Base-by-base conservation (phyloP, 1,140 invertebrate species). In the Procambarus clarkii region DNA sequence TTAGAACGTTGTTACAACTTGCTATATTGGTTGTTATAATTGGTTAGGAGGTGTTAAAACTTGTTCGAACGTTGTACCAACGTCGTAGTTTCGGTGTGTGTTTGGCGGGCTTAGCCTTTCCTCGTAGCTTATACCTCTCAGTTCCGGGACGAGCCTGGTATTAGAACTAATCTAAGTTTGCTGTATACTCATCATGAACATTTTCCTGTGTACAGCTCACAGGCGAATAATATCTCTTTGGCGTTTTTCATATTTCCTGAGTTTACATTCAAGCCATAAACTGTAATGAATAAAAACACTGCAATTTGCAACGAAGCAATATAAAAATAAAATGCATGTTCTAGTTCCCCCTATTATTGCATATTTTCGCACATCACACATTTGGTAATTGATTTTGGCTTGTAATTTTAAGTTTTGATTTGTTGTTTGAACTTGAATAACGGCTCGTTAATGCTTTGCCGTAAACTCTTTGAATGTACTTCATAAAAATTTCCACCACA, bases 331-430 rank as follows among this genome's bases (percentile, higher is more conserved):
- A 74, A 58, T 74, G 69, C 71, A 76, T 86, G 45, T 79, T 85
- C 74, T 76, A 76, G 15, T 86, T 86, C 54, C 69, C 34, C 60
- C 83, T 24, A 45, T 71, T 54, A 86, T 76, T 86, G 69, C 71
- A 76, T 74, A 86, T 86, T 86, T 86, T 86, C 69, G 74, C 83
- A 76, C 74, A 74, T 76, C 82, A 50, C 50, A 74, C 60, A 86
- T 86, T 86, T 86, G 71, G n/a, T 69, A 86, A 86, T 86, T 60
- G 83, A 76, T 86, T 86, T 86, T 86, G 83, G 24, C 74, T 69
- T 86, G 69, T 86, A 86, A 86, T 86, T 86, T 86, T 85, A 50
- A 86, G 83, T 50, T 86, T 86, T 86, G 83, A 86, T 86, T 86
- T 86, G 83, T 86, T 86, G 83, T 86, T 74, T 76, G 83, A 76